These are phyloP conservation scores for Rhagonycha fulva DNA, from an alignment of 2,888 invertebrate genomes.

Conservation along the genomic window DNA sequence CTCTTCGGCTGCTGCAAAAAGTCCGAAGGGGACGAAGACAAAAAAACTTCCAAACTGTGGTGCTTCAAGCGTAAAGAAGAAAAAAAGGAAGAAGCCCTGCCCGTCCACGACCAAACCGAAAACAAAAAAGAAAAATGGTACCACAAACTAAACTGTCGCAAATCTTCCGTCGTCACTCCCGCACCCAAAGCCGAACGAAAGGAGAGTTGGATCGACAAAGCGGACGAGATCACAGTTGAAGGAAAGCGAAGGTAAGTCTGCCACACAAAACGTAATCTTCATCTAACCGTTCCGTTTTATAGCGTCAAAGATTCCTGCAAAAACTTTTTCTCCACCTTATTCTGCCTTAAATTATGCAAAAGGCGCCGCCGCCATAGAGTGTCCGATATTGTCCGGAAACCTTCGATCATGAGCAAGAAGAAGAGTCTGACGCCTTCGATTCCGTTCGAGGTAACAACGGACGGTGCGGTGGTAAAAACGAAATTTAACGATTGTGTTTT, in stretches of 20 bases:
- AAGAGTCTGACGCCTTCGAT: slow-evolving; percentile 64
- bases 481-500: neutral
- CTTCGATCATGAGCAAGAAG: slow-evolving; percentile 69
- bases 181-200: slow-evolving; percentile 51
- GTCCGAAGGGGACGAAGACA: neutral
- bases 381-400: slow-evolving; percentile 60
- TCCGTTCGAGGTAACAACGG: slow-evolving; percentile 2
- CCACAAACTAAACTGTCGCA: neutral
- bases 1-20: slow-evolving; percentile 7
- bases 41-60: neutral
- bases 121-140: neutral
- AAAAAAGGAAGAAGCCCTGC: neutral
- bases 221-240: neutral
- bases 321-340: slow-evolving; percentile 44
- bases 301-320: slow-evolving; percentile 28
- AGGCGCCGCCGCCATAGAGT: slow-evolving; percentile 39
- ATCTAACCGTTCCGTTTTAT: neutral
- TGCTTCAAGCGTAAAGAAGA: neutral
- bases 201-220: slow-evolving; percentile 36
- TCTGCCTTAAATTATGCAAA: slow-evolving; percentile 43
- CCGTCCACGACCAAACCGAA: neutral
- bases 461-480: neutral
- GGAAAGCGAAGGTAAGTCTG: slow-evolving; percentile 8
- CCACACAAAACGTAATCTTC: neutral
- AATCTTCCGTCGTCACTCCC: slow-evolving; percentile 52